A percentile compares a stretch with the other conserved stretches of the same genome.
These are phyloP conservation scores for Andinoacara biseriatus DNA, from an alignment of 2,113 vertebrate species.

Conservation along the genomic window DNA sequence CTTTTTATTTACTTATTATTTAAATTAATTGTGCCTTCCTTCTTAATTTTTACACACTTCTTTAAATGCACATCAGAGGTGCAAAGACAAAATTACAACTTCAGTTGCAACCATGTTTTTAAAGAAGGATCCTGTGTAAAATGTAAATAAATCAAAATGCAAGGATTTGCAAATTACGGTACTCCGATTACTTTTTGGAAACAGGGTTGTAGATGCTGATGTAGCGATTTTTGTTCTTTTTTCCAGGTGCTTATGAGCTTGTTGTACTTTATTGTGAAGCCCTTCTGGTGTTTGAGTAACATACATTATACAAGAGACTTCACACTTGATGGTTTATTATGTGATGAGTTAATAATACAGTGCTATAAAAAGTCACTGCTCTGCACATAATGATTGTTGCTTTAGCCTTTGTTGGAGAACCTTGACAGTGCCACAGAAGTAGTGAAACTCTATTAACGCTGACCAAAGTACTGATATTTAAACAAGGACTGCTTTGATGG, in stretches of 20 bases:
- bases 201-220: background rate
- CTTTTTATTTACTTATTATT: slow-evolving; percentile 1
- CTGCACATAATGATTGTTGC: slow-evolving; percentile 9
- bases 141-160: no score
- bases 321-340: slow-evolving; percentile 9
- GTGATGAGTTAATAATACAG: slow-evolving; percentile 36
- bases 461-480: background rate
- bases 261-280: background rate
- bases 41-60: background rate
- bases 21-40: background rate
- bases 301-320: background rate
- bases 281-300: background rate
- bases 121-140: no score
- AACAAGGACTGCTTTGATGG: background rate
- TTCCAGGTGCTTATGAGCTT: background rate
- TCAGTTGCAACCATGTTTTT: no score
- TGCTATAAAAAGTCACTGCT: slow-evolving; percentile 36
- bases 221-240: background rate
- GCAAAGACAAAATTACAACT: background rate
- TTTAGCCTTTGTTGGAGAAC: background rate
- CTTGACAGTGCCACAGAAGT: background rate
- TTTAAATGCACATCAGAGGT: background rate
- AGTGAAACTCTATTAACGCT: background rate
- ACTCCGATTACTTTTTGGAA: background rate
- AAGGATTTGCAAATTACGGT: background rate